These are phyloP conservation scores for Liparis tanakae DNA, from an alignment of 2,797 vertebrate genomes.

Conservation along the genomic window DNA sequence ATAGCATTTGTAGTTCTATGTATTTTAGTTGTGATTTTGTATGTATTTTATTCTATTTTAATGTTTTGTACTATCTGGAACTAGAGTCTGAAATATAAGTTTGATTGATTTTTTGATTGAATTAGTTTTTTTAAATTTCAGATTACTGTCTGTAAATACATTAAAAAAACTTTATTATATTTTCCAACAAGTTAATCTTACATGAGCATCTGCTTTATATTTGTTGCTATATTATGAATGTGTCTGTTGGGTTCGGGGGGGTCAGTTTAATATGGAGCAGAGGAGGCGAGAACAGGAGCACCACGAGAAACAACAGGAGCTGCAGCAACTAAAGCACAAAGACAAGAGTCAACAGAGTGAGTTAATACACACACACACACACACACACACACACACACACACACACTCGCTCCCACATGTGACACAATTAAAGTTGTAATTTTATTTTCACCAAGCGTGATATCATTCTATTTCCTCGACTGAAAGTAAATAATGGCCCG, in stretches of 20 bases:
- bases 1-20: no score
- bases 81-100: no score
- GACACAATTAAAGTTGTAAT: neutral
- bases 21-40: no score
- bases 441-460: constrained; percentile 7
- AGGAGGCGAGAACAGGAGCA: constrained; percentile 82
- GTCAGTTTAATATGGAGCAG: constrained; percentile 82
- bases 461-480: neutral
- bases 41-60: no score
- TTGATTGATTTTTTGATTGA: no score
- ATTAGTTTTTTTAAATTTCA: no score
- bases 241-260: neutral
- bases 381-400: no score
- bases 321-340: constrained; percentile 85
- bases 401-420: constrained; percentile 5
- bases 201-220: neutral
- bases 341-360: constrained; percentile 87
- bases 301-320: constrained; percentile 83
- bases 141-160: no score
- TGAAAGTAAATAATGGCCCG: constrained; percentile 31
- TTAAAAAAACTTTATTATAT: neutral
- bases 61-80: no score
- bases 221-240: constrained; percentile 9
- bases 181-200: neutral
- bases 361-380: constrained; percentile 34